Base-by-base conservation (phyloP, 92 coral and sea anemone species). In the Heteractis magnifica region DNA sequence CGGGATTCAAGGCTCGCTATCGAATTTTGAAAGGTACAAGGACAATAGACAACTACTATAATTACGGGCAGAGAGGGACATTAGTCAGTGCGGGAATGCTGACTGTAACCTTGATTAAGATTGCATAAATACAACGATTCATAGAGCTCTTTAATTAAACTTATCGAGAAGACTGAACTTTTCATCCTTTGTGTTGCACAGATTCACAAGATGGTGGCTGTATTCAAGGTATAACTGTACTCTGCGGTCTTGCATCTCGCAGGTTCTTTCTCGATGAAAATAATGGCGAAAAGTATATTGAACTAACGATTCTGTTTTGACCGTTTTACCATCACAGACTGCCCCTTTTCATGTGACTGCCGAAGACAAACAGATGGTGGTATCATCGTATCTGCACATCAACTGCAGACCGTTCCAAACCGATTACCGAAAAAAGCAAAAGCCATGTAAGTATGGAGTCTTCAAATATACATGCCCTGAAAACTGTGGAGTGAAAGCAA, bases 1-100 rank as follows among this genome's bases (percentile, higher is more conserved):
- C 84, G 11, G 90, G 90, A n/a, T 87, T 87, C 77, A 87, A 51
- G 68, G 87, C 84, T 4, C 49, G 72, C 4, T 87, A 68, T 71
- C 65, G 49, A 59, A 21, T 48, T 62, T 10, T 44, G 59, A 26
- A 79, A 83, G 83, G 90, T 86, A 77, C 0, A 68, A 68, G 3
- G 2, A 58, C n/a, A 58, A 55, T 55, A 13, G 70, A 62, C 70
- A 13, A 62, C 2, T 55, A 55, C 11, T 8, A 55, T 8, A 55
- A 55, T 55, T 62, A 62, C 6, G 23, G 6, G 70, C 19, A 12
- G 70, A 34, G 44, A 34, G 44, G 44, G 44, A 34, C 44, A 34
- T 34, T 2, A 34, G 44, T 2, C 44, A 34, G 44, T 34, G 44
- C 1, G 44, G 44, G 44, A 2, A 34, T 34, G 44, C 44, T 34